Base-by-base conservation (phyloP, 2,797 vertebrate genomes). In the Apogon hyalosoma region DNA sequence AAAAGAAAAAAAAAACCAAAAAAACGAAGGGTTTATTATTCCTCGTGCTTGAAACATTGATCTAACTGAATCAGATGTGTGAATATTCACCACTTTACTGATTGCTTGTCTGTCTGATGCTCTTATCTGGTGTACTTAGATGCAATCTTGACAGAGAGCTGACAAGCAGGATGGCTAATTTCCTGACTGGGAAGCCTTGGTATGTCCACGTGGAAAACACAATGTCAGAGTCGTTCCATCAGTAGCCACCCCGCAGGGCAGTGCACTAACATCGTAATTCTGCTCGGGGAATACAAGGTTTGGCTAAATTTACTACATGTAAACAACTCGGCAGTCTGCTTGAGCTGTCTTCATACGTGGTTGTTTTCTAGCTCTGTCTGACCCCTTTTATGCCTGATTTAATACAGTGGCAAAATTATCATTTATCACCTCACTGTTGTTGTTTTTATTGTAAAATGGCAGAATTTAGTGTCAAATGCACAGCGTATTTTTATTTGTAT, bases 211-310 rank as follows among this genome's bases (percentile, higher is more conserved):
- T 56, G 69, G 73, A 70, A 50, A 73, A 57, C 47, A 69, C 66
- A 49, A 48, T 81, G 77, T 88, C 83, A 69, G 64, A 80, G 67
- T 54, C 8, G 15, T 47, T 79, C 69, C 49, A 50, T 82, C 80
- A 80, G 52, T 11, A 36, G 8, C 40, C 43, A 55, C 39, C 65
- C 80, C 15, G 7, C 57, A 62, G 79, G 73, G 53, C 46, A 58
- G 54, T 24, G 51, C 10, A 53, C 74, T 57, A 54, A 61, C 60
- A 73, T 76, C 55, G 69, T 81, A 38, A 81, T 70, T 77, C 77
- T 52, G 46, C 38, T 66, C 74, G 56, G 58, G 70, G 70, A 80
- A 79, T 69, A 75, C 63, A 64, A 66, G 67, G 38, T 70, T 71
- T 66, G 57, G 66, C 73, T 65, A 55, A 40, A 78, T 80, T 72